Evolutionary conservation across 2,797 vertebrate genomes (phyloP).

Genomic region (Semotilus atromaculatus): DNA sequence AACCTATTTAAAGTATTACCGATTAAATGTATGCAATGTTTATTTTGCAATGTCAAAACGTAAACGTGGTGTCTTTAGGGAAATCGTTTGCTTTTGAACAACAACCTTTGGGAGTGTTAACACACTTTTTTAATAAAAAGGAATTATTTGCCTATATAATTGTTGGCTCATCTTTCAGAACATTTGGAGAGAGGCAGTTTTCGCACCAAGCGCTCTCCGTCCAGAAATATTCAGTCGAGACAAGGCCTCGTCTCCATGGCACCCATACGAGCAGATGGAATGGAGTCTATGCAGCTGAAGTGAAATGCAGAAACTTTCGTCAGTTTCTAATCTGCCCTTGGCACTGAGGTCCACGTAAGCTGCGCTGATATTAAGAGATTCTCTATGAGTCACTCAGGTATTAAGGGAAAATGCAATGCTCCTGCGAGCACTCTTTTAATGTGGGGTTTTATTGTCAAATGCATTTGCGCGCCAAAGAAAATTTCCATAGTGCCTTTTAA

Average conservation of each 20-base stretch:
- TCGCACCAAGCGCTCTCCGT: constrained; percentile 53
- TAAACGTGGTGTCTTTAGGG: not conserved
- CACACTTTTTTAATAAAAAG: constrained; percentile 44
- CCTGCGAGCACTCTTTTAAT: constrained; percentile 46
- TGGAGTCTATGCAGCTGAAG: constrained; percentile 47
- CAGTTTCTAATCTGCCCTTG: constrained; percentile 57
- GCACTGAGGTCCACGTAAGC: constrained; percentile 40
- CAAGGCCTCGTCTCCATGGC: constrained; percentile 57
- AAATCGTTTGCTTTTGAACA: not conserved
- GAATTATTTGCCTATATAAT: constrained; percentile 46
- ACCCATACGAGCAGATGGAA: constrained; percentile 58
- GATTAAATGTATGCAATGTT: not conserved
- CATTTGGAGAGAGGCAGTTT: constrained; percentile 58
- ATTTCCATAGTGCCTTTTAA: constrained; percentile 38
- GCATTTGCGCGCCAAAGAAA: constrained; percentile 48
- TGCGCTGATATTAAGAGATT: constrained; percentile 54
- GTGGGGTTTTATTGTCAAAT: constrained; percentile 50
- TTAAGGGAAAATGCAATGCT: constrained; percentile 47
- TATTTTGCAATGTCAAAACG: not conserved
- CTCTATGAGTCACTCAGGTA: constrained; percentile 58
- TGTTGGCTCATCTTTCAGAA: constrained; percentile 52
- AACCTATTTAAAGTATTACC: not conserved
- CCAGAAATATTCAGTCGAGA: constrained; percentile 44
- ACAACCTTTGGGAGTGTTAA: constrained; percentile 11
- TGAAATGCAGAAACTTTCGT: constrained; percentile 60